Evolutionary conservation across 35 echinoderm and acorn worm genomes (phyloP), one percentile per base, ranked within the genome.

Genomic region (Hemicentrotus pulcherrimus): DNA sequence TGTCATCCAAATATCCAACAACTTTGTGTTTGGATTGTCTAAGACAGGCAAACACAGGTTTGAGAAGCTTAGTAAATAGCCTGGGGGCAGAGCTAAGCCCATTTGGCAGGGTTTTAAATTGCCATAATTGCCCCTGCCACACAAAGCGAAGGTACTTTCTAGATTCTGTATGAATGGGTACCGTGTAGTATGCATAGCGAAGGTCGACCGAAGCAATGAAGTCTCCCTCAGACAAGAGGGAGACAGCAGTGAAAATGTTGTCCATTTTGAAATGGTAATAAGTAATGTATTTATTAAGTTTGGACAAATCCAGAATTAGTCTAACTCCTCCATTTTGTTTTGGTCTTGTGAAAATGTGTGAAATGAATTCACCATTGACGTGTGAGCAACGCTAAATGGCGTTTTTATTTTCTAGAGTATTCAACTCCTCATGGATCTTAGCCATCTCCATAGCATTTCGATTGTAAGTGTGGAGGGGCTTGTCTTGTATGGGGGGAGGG

Each of bases 221-320:
- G 61, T 70, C 65, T 33, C 48, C 85, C 33, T 18, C 47, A 10
- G 78, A 46, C 6, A 87, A 2, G 12, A 96, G 86, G 10, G 61
- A 31, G 46, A 47, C 90, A 24, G 86, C 96, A 31, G 92, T 61
- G 85, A 10, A 31, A 24, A 96, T 50, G 55, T 86, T 91, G 28
- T 96, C 94, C 96, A 96, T 96, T 30, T 96, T 96, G 86, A 96
- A 96, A 94, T 96, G 96, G 18, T 95, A 65, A 94, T 97, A 95
- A 1, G 2, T 3, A 0, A 96, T 19, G 31, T 28, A 86, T 89
- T 97, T 46, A 95, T 97, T 97, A 7, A 97, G 61, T 11, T 94
- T 78, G 16, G 95, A 96, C 48, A 96, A 71, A 94, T 98, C 94
- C 5, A 96, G 59, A 6, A 98, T 98, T 52, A 96, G 91, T 30